Conservation (phyloP, 2,888 invertebrate genomes). For the Nephrotoma flavescens region DNA sequence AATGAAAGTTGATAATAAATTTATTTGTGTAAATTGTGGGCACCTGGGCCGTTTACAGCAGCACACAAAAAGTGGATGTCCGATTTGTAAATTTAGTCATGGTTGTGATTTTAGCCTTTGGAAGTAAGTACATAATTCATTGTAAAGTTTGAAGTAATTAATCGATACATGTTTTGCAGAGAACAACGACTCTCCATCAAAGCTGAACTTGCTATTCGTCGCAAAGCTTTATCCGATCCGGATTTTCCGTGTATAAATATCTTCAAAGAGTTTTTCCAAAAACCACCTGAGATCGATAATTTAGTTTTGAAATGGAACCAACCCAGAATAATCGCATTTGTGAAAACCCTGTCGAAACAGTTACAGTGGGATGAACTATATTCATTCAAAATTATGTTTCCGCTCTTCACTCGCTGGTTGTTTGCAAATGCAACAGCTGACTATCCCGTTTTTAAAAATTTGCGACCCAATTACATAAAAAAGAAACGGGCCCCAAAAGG, state of each 20-base stretch:
- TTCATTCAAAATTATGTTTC: constrained; percentile 61
- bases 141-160: neutral
- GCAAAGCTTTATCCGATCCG: constrained; percentile 45
- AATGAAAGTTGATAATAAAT: constrained; percentile 38
- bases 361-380: constrained; percentile 64
- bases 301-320: constrained; percentile 43
- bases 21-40: constrained; percentile 55
- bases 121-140: constrained; percentile 33
- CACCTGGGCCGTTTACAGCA: constrained; percentile 46
- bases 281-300: constrained; percentile 30
- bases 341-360: constrained; percentile 48
- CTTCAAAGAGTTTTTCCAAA: constrained; percentile 54
- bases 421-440: constrained; percentile 32
- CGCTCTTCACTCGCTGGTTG: constrained; percentile 64
- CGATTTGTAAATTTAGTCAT: constrained; percentile 40
- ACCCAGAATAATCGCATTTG: constrained; percentile 54
- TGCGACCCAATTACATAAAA: constrained; percentile 38
- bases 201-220: constrained; percentile 52
- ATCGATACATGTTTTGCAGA: constrained; percentile 25
- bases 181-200: constrained; percentile 46
- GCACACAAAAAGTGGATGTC: constrained; percentile 52
- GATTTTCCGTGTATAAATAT: constrained; percentile 58
- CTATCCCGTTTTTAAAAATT: constrained; percentile 12
- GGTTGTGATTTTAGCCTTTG: constrained; percentile 47
- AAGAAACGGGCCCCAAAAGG: constrained; percentile 43